A percentile compares a stretch with the other conserved stretches of the same genome.
Conservation (phyloP, 1,140 invertebrate genomes). For the Eciton burchellii region DNA sequence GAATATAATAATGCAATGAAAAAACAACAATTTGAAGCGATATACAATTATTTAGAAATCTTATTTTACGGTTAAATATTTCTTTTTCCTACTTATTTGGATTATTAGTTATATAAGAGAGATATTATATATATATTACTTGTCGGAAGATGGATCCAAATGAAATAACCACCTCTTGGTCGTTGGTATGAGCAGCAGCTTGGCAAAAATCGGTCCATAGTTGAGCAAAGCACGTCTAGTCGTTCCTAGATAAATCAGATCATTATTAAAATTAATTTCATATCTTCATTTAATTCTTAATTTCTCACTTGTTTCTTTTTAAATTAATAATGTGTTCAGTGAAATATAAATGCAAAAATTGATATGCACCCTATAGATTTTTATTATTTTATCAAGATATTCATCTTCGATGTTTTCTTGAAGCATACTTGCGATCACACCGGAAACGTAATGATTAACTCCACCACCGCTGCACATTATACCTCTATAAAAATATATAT, state of each 20-base stretch:
- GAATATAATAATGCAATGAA: slow-evolving; percentile 4
- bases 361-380: slow-evolving; percentile 81
- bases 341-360: slow-evolving; percentile 18
- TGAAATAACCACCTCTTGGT: slow-evolving; percentile 87
- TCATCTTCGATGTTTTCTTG: slow-evolving; percentile 85
- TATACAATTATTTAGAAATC: neutral
- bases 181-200: slow-evolving; percentile 81
- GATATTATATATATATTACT: slow-evolving; percentile 68
- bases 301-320: slow-evolving; percentile 4
- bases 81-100: neutral
- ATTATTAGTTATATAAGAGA: slow-evolving; percentile 8
- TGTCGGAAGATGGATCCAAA: slow-evolving; percentile 86
- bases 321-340: neutral
- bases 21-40: slow-evolving; percentile 6
- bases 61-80: neutral
- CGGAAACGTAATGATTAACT: slow-evolving; percentile 88
- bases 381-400: slow-evolving; percentile 83
- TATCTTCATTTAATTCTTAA: too few relatives aligned
- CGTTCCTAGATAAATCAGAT: slow-evolving; percentile 77
- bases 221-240: slow-evolving; percentile 82
- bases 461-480: slow-evolving; percentile 87
- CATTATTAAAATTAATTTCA: too few relatives aligned
- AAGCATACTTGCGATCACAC: slow-evolving; percentile 86
- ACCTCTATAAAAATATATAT: slow-evolving; percentile 79
- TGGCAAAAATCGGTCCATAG: slow-evolving; percentile 83